Base-by-base conservation (phyloP, 1,140 invertebrate genomes). In the Danaus plexippus region DNA sequence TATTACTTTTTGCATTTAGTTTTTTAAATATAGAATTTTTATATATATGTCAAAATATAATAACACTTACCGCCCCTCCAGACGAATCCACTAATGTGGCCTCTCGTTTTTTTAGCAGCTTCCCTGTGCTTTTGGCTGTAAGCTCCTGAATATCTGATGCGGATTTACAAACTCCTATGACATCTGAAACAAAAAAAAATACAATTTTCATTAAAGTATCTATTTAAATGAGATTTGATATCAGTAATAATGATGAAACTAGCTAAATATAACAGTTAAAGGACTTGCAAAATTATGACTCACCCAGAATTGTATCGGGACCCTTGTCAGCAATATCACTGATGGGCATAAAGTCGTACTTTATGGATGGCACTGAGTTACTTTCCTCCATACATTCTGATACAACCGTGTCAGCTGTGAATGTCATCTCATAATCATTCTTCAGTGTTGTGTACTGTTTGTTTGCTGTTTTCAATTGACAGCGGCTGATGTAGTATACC, bases 391-490 rank as follows among this genome's bases (percentile, higher is more conserved):
- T 86, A 67, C 94, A 96, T 50, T 90, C 89, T 43, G 92, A 88
- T 8, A 98, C 89, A 64, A 93, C 88, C 0, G 95, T 94, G 41
- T 98, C 95, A 12, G 88, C 83, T n/a, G 88, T 92, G 67, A 99
- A 92, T 0, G 94, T 94, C 91, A 99, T 94, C 77, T 99, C 98
- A 76, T 98, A 99, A 77, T 99, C 96, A 83, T 98, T 97, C 48
- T 96, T 95, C 9, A 98, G 77, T 45, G 87, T 91, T 11, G 90
- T 91, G 74, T 91, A 99, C 71, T 96, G 91, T 79, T 97, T 98
- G 79, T 99, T 98, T 0, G 97, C 97, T 11, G 94, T 90, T 83
- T 98, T 99, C 9, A 99, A 75, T 13, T 87, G 77, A 54, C 92
- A 95, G 63, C 92, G 92, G 18, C 92, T 94, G 42, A 99, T 92